Conservation (phyloP, 2,113 vertebrate species). For the Grus americana region DNA sequence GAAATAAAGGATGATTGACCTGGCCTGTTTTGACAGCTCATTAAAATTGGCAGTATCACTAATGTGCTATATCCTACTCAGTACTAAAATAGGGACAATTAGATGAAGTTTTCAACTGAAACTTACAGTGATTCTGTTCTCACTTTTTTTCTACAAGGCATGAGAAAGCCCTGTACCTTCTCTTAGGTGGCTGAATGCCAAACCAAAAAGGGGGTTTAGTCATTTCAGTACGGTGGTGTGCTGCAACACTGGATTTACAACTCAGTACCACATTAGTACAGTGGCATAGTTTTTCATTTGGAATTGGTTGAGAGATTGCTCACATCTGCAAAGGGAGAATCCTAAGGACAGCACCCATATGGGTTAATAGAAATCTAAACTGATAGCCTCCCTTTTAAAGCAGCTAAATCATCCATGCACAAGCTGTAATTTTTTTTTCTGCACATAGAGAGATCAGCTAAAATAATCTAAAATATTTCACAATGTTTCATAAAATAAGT, state of each 20-base stretch:
- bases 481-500: neutral
- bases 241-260: neutral
- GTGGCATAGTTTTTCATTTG: neutral
- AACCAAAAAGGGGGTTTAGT: neutral
- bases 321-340: neutral
- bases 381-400: neutral
- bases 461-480: neutral
- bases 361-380: neutral
- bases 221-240: neutral
- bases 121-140: neutral
- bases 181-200: neutral
- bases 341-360: neutral
- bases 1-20: neutral
- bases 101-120: neutral
- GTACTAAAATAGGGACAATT: neutral
- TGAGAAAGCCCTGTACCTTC: neutral
- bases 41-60: neutral
- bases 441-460: neutral
- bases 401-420: neutral
- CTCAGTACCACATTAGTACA: neutral
- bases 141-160: neutral
- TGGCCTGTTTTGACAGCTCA: neutral
- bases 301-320: neutral
- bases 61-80: neutral
- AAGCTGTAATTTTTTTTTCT: neutral